Evolutionary conservation across 2,113 vertebrate genomes (phyloP).

Genomic region (Scopus umbretta): DNA sequence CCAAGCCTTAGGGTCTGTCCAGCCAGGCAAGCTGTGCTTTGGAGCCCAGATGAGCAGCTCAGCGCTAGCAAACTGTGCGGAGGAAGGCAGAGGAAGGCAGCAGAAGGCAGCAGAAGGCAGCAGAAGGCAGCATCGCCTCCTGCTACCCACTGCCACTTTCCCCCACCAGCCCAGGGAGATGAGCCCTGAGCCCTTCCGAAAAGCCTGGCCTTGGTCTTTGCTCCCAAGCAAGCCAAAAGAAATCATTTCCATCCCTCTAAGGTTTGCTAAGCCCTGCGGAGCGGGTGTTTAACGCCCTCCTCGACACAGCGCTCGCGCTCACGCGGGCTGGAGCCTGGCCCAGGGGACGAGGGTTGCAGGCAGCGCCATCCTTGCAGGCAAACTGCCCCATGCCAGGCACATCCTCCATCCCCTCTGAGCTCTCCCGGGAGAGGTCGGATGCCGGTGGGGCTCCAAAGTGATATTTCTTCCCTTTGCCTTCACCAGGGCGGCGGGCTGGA

Average conservation of each 20-base stretch:
- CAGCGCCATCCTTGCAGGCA: not conserved
- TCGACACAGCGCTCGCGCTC: accelerated
- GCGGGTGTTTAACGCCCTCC: not conserved
- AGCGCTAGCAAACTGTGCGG: not conserved
- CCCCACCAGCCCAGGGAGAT: not conserved
- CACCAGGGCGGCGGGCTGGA: slow-evolving; percentile 87
- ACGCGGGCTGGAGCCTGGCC: not conserved
- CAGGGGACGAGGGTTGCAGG: not conserved
- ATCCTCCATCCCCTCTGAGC: not conserved
- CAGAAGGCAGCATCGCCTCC: not conserved
- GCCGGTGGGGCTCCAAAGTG: not conserved
- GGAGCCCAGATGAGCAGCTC: not conserved
- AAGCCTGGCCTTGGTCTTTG: not conserved
- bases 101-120: too few species aligned
- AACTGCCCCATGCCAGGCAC: not conserved
- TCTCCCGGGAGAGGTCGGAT: not conserved
- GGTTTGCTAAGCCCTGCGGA: not conserved
- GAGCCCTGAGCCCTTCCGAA: not conserved
- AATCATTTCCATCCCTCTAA: not conserved
- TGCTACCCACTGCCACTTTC: not conserved
- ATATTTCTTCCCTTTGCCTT: not conserved
- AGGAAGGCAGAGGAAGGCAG: not conserved
- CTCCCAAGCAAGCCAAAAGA: not conserved
- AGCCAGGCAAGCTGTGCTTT: not conserved
- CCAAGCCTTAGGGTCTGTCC: not conserved